Evolutionary conservation across 2,113 vertebrate species (phyloP).

Genomic region (Pao palembangensis): DNA sequence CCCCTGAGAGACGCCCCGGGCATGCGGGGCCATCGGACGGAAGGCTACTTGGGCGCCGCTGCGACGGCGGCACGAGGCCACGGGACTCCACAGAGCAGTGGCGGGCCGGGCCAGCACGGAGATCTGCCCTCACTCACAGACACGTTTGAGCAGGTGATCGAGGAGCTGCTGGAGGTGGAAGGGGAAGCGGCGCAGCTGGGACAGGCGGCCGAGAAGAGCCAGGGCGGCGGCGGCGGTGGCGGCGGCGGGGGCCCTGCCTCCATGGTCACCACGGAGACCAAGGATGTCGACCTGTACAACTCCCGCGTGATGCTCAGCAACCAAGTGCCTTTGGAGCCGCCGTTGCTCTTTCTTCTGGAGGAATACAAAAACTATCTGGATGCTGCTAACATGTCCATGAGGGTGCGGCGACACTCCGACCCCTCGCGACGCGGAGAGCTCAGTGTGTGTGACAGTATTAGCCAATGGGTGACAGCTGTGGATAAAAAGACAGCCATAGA

Average conservation of each 20-base stretch:
- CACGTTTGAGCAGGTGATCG: slow-evolving; percentile 97
- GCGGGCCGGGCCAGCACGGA: slow-evolving; percentile 78
- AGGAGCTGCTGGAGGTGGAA: slow-evolving; percentile 90
- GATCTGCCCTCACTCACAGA: slow-evolving; percentile 87
- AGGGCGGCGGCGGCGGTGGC: slow-evolving; percentile 59
- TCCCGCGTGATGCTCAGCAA: slow-evolving; percentile 98
- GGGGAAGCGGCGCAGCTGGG: slow-evolving; percentile 80
- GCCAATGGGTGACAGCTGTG: slow-evolving; percentile 97
- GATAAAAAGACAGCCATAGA: slow-evolving; percentile 99
- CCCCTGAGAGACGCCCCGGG: slow-evolving; percentile 94
- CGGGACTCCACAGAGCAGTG: slow-evolving; percentile 88
- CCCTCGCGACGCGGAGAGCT: slow-evolving; percentile 94
- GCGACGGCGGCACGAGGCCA: slow-evolving; percentile 79
- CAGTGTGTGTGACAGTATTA: slow-evolving; percentile 98
- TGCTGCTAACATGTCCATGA: slow-evolving; percentile 98
- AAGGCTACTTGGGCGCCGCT: slow-evolving; percentile 89
- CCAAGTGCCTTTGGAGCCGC: slow-evolving; percentile 99
- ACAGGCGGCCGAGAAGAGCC: slow-evolving; percentile 71
- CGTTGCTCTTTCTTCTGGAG: slow-evolving; percentile 98
- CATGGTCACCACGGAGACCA: slow-evolving; percentile 75
- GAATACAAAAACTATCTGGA: slow-evolving; percentile 99
- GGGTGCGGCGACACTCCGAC: slow-evolving; percentile 96
- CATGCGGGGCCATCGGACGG: slow-evolving; percentile 89
- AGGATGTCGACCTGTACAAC: slow-evolving; percentile 95
- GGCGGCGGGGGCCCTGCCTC: slow-evolving; percentile 76